Base-by-base conservation (phyloP, 1,140 invertebrate species). In the Lepeophtheirus salmonis region DNA sequence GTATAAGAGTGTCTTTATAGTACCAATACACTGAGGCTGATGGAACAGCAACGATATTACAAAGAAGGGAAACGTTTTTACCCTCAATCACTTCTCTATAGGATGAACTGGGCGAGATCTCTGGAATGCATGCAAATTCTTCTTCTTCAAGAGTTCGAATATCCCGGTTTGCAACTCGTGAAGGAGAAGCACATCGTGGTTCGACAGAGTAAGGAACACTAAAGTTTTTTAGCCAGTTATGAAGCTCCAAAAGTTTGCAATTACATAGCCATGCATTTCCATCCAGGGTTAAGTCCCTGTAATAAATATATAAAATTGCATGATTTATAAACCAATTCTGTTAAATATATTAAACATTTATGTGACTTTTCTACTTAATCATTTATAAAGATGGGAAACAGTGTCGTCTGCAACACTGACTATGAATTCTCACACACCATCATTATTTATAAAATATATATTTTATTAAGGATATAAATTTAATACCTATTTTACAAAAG, bases 221-320 rank as follows among this genome's bases (percentile, higher is more conserved):
- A 64, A 84, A 79, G 62, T 82, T 78, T 3, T 80, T 78, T 24
- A 94, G 70, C 87, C 87, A 91, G 63, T 83, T 74, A 67, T 89
- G 87, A 59, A 86, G 77, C 59, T 83, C 80, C 18, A 86, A 73
- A 56, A 91, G 68, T 17, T 83, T 79, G 68, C 88, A 94, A 67
- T 92, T 86, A 67, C 89, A 94, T 24, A 80, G 76, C 88, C 88
- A 91, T 0, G 84, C 86, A 73, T 94, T 94, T 59, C 87, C 84
- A 64, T 91, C 86, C 41, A 92, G 71, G 67, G 88, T 84, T 59
- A 91, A 81, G 30, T 83, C 84, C 22, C 52, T 54, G 10, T 16
- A 54, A 54, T 20, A 22, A 20, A 54, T 20, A 18, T 52, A 17
- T 12, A 12, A 48, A 48, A 48, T 12, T 48, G 41, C 12, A 48